Evolutionary conservation across 2,113 vertebrate genomes (phyloP).

Genomic region (Alaudala cheleensis): DNA sequence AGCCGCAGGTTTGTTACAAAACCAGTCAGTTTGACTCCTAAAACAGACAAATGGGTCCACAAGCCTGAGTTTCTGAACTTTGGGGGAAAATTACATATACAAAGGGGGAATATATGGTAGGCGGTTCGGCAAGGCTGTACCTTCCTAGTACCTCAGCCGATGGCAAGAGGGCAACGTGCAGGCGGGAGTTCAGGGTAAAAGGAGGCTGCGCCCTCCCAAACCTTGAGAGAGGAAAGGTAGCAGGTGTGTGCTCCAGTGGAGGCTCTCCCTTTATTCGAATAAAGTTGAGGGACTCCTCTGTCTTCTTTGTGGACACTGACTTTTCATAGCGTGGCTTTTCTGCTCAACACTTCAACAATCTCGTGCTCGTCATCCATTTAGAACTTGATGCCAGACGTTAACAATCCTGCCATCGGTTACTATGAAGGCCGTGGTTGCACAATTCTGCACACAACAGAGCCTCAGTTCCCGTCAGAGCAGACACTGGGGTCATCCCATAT

Average conservation of each 20-base stretch:
- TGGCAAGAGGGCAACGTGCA: neutral
- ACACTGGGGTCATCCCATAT: neutral
- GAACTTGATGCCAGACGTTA: neutral
- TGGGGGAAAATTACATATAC: no score
- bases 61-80: neutral
- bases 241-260: neutral
- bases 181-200: neutral
- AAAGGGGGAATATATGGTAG: neutral
- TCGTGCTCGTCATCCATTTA: neutral
- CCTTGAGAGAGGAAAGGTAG: neutral
- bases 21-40: neutral
- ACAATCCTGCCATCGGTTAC: neutral
- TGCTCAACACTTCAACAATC: neutral
- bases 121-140: neutral
- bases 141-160: neutral
- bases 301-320: no score
- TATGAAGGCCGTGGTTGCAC: neutral
- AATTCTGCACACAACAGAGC: neutral
- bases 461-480: neutral
- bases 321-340: no score
- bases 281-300: neutral
- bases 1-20: neutral
- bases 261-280: neutral
- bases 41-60: neutral
- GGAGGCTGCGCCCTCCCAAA: neutral